Evolutionary conservation across 2,888 invertebrate species (phyloP), one percentile per base, ranked within the genome.

Genomic region (Candidula unifasciata): DNA sequence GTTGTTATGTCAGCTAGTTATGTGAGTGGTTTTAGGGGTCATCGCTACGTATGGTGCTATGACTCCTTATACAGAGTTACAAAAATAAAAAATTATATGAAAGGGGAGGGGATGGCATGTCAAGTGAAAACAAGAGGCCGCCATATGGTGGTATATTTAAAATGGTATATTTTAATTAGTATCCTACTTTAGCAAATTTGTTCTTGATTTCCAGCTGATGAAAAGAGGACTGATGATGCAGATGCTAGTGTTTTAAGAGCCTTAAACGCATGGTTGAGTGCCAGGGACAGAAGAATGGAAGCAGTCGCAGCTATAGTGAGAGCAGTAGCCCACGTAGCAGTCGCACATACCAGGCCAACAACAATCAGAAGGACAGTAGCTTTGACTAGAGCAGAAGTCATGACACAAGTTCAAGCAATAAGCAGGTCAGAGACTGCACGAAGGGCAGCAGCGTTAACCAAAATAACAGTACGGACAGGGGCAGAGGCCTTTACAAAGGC

Each of bases 221-320:
- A 89, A 57, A 86, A 86, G n/a, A 88, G 85, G 85, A 88, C 88
- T 87, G 87, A 89, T 68, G 89, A 86, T 30, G 74, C 83, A 64
- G 77, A 80, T 64, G 37, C 82, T 85, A 78, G 89, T 86, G 33
- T 78, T 2, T 86, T 84, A 27, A 54, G 16, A 30, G 54, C 54
- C 16, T 30, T n/a, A 21, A 74, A 27, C 10, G 30, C 54, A 16
- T 54, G 52, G 18, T 21, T 74, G 30, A 74, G 52, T n/a, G 52
- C 27, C n/a, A 30, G 74, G 30, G 54, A 27, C 21, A 27, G 54
- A 54, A 30, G 54, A 54, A 3, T 18, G 30, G 54, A 27, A 54
- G 13, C 54, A 24, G 16, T 21, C 3, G 74, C 74, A 27, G 74
- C 54, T 21, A 18, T 52, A 2, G 30, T 24, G 18, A 52, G 16